Conservation (phyloP, 2,888 invertebrate species). For the Andricus quercusramuli region DNA sequence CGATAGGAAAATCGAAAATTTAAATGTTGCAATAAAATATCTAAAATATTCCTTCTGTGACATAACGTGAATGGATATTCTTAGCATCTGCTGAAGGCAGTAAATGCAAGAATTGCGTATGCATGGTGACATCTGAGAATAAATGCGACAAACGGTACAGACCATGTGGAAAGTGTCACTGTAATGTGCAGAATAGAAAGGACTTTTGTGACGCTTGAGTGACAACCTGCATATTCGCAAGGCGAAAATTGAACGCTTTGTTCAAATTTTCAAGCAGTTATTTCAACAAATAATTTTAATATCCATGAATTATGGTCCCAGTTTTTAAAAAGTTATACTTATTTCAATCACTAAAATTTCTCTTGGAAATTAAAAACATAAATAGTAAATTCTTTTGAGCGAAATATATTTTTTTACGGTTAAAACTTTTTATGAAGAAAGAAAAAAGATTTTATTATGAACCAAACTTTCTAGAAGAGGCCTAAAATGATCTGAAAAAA, state of each 20-base stretch:
- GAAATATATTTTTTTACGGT: not conserved
- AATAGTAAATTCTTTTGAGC: not conserved
- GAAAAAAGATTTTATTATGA: not conserved
- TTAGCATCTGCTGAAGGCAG: not conserved
- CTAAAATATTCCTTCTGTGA: not conserved
- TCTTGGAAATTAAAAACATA: not conserved
- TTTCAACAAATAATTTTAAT: constrained; percentile 24
- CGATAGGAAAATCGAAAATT: not conserved
- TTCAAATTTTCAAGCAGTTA: not conserved
- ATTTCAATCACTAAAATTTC: not conserved
- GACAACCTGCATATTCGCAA: constrained; percentile 56
- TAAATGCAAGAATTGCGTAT: not conserved
- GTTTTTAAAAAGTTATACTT: not conserved
- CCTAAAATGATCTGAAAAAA: too few relatives aligned
- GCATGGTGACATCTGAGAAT: not conserved
- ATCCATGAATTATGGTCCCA: not conserved
- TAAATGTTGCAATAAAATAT: not conserved
- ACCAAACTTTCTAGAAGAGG: not conserved
- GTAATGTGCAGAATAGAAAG: constrained; percentile 53
- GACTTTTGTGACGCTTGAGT: constrained; percentile 56
- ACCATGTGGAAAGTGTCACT: constrained; percentile 37
- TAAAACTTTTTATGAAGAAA: not conserved
- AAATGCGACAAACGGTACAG: constrained; percentile 12
- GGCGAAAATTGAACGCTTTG: constrained; percentile 49
- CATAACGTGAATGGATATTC: not conserved